Evolutionary conservation across 1,140 invertebrate genomes (phyloP).

Genomic region (Zophobas atratus): DNA sequence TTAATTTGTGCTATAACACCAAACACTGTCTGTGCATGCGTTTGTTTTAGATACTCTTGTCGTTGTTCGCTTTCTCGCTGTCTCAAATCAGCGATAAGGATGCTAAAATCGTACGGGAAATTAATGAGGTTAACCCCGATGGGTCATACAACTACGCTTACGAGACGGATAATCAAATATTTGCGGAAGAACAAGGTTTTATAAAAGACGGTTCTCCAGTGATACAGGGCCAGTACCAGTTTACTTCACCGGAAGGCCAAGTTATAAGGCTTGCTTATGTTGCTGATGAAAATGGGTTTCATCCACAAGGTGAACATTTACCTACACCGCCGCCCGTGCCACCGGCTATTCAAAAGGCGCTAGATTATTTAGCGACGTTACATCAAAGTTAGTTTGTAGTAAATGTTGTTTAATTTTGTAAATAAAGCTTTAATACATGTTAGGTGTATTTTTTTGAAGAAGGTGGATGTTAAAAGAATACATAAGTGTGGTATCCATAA

Average conservation of each 20-base stretch:
- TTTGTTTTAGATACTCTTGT: constrained; percentile 9
- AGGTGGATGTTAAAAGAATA: too few species aligned
- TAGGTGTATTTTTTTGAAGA: too few species aligned
- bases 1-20: too few species aligned
- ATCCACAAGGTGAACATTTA: constrained; percentile 52
- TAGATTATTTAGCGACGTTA: constrained; percentile 62
- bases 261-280: constrained; percentile 73
- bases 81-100: constrained; percentile 18
- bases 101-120: constrained; percentile 68
- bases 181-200: constrained; percentile 70
- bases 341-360: constrained; percentile 41
- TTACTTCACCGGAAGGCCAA: constrained; percentile 69
- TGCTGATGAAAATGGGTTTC: constrained; percentile 56
- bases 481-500: too few species aligned
- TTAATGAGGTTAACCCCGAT: constrained; percentile 69
- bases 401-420: not conserved
- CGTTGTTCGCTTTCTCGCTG: not conserved
- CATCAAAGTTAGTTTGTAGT: constrained; percentile 45
- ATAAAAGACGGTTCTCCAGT: constrained; percentile 67
- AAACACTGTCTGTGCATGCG: not conserved
- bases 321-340: constrained; percentile 44
- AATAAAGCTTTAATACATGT: not conserved
- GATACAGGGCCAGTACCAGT: constrained; percentile 56
- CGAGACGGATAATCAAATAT: constrained; percentile 76
- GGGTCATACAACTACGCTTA: constrained; percentile 71